A percentile compares a stretch with the other conserved stretches of the same genome.
These are phyloP conservation scores for Volucella zonaria DNA, from an alignment of 2,888 invertebrate species.

Conservation along the genomic window DNA sequence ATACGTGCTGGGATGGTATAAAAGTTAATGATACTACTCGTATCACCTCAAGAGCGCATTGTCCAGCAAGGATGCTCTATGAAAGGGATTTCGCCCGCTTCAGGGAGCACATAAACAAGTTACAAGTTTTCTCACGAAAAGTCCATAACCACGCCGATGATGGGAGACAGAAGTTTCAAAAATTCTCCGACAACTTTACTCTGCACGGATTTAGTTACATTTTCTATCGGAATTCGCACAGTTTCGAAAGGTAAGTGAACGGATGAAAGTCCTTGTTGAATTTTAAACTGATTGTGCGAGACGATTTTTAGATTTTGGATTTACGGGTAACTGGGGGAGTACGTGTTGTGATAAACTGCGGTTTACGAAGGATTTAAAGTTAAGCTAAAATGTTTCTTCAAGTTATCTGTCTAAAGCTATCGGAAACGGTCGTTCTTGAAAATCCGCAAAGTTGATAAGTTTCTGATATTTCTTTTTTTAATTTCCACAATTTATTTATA, in stretches of 20 bases:
- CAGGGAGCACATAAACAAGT: conserved; percentile 45
- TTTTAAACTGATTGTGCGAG: not conserved
- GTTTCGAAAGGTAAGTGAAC: conserved; percentile 42
- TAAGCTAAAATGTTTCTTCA: too few species aligned
- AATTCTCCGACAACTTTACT: conserved; percentile 50
- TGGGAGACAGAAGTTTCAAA: conserved; percentile 47
- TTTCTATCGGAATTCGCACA: conserved; percentile 43
- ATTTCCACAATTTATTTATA: too few species aligned
- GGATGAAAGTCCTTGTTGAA: not conserved
- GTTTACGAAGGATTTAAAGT: too few species aligned
- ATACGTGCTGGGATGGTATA: conserved; percentile 56
- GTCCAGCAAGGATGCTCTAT: conserved; percentile 57
- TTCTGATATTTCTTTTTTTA: too few species aligned
- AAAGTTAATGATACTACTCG: conserved; percentile 36
- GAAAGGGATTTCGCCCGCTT: conserved; percentile 51
- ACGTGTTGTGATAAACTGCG: too few species aligned
- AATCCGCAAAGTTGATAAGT: too few species aligned
- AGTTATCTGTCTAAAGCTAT: too few species aligned
- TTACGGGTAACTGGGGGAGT: too few species aligned
- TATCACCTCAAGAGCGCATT: conserved; percentile 5
- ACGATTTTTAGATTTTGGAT: not conserved
- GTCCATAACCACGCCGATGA: conserved; percentile 37
- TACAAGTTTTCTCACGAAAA: conserved; percentile 60
- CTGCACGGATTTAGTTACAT: conserved; percentile 56
- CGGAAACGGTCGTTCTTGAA: too few species aligned